Conservation (phyloP, 2,113 vertebrate species). For the Gila orcuttii region DNA sequence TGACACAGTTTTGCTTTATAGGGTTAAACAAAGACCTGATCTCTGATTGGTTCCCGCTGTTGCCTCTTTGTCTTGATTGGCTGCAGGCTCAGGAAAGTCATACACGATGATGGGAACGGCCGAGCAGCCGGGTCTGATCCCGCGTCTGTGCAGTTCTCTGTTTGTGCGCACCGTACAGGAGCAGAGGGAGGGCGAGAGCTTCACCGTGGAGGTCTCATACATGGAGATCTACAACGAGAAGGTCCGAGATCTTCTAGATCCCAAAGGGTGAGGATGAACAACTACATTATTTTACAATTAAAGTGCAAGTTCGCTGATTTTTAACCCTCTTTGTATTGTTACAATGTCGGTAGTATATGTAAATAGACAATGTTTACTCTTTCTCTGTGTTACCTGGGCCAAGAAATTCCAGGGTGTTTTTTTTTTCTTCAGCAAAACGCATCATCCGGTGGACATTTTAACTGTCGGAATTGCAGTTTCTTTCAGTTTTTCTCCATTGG, state of each 20-base stretch:
- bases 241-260: slow-evolving; percentile 95
- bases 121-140: slow-evolving; percentile 93
- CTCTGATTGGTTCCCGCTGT: neutral
- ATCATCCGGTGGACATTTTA: too few species aligned
- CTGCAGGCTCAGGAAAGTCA: slow-evolving; percentile 92
- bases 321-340: too few species aligned
- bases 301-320: neutral
- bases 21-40: neutral
- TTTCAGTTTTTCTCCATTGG: too few species aligned
- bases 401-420: too few species aligned
- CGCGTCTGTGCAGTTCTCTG: slow-evolving; percentile 91
- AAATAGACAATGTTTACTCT: too few species aligned
- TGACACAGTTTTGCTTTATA: neutral
- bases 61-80: slow-evolving; percentile 16
- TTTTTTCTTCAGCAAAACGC: too few species aligned
- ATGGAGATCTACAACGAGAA: slow-evolving; percentile 99
- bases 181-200: slow-evolving; percentile 89
- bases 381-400: too few species aligned
- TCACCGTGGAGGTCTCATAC: slow-evolving; percentile 96
- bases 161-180: slow-evolving; percentile 90
- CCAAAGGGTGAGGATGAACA: slow-evolving; percentile 86
- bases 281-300: neutral
- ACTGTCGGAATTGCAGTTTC: too few species aligned
- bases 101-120: slow-evolving; percentile 98
- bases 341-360: too few species aligned